Conservation (phyloP, 2,888 invertebrate species). For the Drosophila mayaguana region DNA sequence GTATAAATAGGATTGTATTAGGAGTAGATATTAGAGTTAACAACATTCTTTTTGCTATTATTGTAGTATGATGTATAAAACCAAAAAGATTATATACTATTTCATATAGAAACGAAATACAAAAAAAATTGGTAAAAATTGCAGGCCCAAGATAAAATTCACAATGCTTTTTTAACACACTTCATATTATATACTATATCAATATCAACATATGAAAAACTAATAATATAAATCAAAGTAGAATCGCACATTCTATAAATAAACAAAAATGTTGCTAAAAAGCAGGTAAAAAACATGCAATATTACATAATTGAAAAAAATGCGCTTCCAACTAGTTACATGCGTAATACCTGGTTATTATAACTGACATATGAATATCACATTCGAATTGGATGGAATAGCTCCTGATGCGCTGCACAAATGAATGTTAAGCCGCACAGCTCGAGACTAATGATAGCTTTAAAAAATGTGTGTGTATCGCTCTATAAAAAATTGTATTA, state of each 20-base stretch:
- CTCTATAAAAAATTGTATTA: constrained; percentile 10
- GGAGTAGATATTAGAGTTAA: not conserved
- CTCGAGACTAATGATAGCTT: constrained; percentile 12
- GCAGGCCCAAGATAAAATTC: not conserved
- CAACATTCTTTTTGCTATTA: not conserved
- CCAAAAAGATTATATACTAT: too few species aligned
- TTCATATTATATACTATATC: too few species aligned
- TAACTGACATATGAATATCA: not conserved
- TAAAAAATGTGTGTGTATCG: not conserved
- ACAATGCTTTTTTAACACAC: not conserved
- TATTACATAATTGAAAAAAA: not conserved
- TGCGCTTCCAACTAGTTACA: not conserved
- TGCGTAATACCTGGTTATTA: not conserved
- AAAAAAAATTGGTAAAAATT: too few species aligned
- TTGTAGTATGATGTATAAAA: too few species aligned
- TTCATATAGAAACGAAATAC: too few species aligned
- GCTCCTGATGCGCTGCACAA: not conserved
- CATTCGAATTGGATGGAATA: not conserved
- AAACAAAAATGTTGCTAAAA: not conserved
- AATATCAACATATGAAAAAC: not conserved
- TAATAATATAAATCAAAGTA: not conserved
- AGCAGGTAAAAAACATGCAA: not conserved
- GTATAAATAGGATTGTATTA: not conserved
- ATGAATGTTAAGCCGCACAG: constrained; percentile 1
- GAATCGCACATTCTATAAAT: not conserved